Conservation (phyloP, 1,140 invertebrate genomes). For the Pteromalus puparum region DNA sequence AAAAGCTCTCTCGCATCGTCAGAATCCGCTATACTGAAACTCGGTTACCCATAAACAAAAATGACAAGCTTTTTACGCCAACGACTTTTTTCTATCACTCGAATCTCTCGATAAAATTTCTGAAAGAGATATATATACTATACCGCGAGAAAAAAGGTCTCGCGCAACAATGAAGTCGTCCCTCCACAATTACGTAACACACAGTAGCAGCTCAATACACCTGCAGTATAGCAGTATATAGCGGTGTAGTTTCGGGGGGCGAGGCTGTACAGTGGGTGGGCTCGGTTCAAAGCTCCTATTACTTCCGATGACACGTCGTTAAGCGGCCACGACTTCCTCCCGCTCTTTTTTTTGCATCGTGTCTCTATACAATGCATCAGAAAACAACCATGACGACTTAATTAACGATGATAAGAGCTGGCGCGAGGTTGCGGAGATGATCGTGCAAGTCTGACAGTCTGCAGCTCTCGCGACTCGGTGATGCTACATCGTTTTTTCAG, state of each 20-base stretch:
- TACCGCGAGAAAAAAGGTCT: too few species aligned
- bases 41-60: too few species aligned
- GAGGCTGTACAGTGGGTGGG: neutral
- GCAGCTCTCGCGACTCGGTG: neutral
- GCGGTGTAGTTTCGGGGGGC: neutral
- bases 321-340: neutral
- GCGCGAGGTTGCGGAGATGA: neutral
- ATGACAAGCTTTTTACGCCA: too few species aligned
- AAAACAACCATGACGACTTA: neutral
- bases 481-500: too few species aligned
- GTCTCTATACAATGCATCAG: neutral
- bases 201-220: neutral
- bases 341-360: neutral
- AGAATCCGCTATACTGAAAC: too few species aligned
- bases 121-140: too few species aligned
- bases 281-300: neutral
- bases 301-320: neutral
- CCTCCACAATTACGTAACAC: neutral
- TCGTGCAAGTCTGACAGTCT: neutral
- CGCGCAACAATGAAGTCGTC: too few species aligned
- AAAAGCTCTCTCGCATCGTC: too few species aligned
- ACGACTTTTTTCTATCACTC: too few species aligned
- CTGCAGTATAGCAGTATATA: neutral
- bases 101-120: too few species aligned
- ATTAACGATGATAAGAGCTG: neutral